Conservation (phyloP, 2,888 invertebrate genomes). For the Parochlus steinenii region DNA sequence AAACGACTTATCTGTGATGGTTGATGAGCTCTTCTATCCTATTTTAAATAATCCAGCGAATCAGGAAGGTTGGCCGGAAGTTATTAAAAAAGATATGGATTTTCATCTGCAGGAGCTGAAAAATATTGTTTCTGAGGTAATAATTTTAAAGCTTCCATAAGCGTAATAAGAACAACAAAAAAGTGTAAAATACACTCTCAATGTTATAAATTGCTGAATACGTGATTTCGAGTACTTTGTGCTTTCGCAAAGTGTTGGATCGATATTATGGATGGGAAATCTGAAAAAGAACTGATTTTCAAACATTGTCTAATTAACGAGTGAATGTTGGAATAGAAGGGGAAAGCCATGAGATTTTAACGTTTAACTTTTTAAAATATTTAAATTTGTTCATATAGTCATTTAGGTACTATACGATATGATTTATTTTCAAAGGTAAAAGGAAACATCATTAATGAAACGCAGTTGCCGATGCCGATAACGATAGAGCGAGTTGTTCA, state of each 20-base stretch:
- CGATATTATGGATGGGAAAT: too few species aligned
- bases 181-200: too few species aligned
- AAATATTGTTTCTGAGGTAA: slow-evolving; percentile 51
- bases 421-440: too few species aligned
- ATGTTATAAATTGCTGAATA: too few species aligned
- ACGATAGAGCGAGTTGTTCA: slow-evolving; percentile 52
- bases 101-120: slow-evolving; percentile 50
- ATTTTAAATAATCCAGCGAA: slow-evolving; percentile 52
- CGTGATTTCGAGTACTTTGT: too few species aligned
- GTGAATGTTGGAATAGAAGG: too few species aligned
- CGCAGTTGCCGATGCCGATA: slow-evolving; percentile 71
- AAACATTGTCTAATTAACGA: too few species aligned
- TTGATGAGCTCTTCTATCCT: slow-evolving; percentile 58
- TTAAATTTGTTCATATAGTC: neutral
- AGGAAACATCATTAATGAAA: slow-evolving; percentile 74
- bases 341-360: too few species aligned
- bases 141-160: slow-evolving; percentile 10
- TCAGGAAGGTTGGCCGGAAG: slow-evolving; percentile 54
- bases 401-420: slow-evolving; percentile 13
- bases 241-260: too few species aligned
- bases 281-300: too few species aligned
- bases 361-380: too few species aligned
- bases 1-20: slow-evolving; percentile 48
- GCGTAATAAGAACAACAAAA: too few species aligned
- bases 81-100: slow-evolving; percentile 52